phyloP scores from a whole-genome alignment of 1,140 invertebrate genomes.

The Panonychus citri region DNA sequence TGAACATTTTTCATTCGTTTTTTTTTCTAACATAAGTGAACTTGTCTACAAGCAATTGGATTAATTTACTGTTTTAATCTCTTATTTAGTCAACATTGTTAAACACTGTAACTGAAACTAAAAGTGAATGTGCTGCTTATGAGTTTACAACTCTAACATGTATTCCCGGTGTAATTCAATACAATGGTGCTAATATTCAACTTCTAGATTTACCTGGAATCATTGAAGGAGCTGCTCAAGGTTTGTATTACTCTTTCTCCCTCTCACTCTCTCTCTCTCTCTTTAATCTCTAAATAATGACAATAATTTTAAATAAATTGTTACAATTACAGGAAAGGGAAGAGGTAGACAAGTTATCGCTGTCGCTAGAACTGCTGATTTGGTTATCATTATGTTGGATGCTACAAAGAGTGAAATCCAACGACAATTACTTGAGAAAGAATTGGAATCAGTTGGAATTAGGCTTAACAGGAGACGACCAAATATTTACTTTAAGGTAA shows the following conservation, averaged over 20 bases:
- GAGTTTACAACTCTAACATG: constrained; percentile 99
- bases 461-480: constrained; percentile 77
- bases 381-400: constrained; percentile 96
- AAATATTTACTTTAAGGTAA: constrained; percentile 91
- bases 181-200: constrained; percentile 95
- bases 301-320: neutral
- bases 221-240: constrained; percentile 82
- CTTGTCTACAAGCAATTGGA: too few species aligned
- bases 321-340: constrained; percentile 15
- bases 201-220: constrained; percentile 81
- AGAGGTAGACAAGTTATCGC: constrained; percentile 38
- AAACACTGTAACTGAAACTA: constrained; percentile 74
- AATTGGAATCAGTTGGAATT: constrained; percentile 89
- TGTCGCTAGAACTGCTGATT: constrained; percentile 80
- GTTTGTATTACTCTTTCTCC: too few species aligned
- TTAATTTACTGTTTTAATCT: too few species aligned
- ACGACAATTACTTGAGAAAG: constrained; percentile 57
- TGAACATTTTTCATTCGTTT: too few species aligned
- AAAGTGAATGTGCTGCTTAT: constrained; percentile 87
- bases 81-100: constrained; percentile 54
- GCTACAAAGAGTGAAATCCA: constrained; percentile 91
- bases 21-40: too few species aligned
- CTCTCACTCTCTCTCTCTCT: too few species aligned
- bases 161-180: constrained; percentile 95
- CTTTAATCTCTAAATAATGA: too few species aligned